These are phyloP conservation scores for Sthenelais limicola DNA, from an alignment of 2,888 invertebrate species.

Conservation along the genomic window DNA sequence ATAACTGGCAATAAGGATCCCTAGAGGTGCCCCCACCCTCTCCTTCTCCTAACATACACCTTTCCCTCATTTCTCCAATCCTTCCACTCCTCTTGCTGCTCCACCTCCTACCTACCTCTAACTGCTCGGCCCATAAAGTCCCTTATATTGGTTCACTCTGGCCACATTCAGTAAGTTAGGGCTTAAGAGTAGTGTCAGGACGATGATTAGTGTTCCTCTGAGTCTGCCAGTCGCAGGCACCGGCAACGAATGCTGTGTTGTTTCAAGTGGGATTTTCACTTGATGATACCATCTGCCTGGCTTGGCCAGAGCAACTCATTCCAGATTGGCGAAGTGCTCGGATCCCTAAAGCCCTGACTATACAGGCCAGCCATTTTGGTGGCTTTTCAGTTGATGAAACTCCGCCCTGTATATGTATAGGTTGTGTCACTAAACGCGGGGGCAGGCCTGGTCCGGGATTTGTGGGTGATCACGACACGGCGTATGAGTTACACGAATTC, in stretches of 20 bases:
- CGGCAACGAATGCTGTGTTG: conserved; percentile 18
- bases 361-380: neutral
- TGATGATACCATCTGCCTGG: conserved; percentile 35
- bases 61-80: neutral
- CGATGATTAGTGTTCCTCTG: conserved; percentile 19
- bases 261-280: conserved; percentile 40
- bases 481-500: conserved; percentile 16
- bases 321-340: neutral
- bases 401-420: conserved; percentile 33
- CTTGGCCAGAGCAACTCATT: too few relatives aligned
- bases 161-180: too few relatives aligned
- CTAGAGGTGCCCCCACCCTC: too few relatives aligned
- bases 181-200: too few relatives aligned
- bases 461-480: neutral
- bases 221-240: neutral
- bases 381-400: conserved; percentile 37
- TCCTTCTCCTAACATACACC: too few relatives aligned
- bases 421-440: conserved; percentile 13
- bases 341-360: conserved; percentile 12
- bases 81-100: neutral
- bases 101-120: neutral
- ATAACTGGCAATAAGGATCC: too few relatives aligned
- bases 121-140: neutral
- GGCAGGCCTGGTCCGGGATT: neutral
- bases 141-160: too few relatives aligned